phyloP scores from a whole-genome alignment of 2,113 vertebrate genomes.

The Bubalus kerabau region DNA sequence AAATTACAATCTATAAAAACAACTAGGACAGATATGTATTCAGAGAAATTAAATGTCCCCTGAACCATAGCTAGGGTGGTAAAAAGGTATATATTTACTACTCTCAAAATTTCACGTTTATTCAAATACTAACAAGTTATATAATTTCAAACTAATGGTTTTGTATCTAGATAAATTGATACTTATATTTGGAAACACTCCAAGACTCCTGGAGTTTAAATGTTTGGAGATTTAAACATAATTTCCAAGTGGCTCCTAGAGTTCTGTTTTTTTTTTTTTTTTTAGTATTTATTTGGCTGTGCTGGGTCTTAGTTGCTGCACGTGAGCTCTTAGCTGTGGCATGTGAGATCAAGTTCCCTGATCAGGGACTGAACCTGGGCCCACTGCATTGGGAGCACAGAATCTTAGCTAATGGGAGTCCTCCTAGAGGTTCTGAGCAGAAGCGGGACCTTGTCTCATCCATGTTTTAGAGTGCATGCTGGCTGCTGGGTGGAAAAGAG shows the following conservation, averaged over 20 bases:
- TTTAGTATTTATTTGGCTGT: background rate
- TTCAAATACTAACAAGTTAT: background rate
- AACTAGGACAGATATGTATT: background rate
- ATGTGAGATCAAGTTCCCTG: background rate
- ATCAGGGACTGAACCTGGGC: background rate
- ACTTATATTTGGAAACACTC: slow-evolving; percentile 21
- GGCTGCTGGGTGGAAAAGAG: background rate
- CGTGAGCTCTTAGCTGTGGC: background rate
- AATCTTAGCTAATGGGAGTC: background rate
- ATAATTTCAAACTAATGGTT: slow-evolving; percentile 18
- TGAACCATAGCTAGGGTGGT: background rate
- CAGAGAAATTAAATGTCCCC: background rate
- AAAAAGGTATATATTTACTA: background rate
- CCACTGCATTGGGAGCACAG: background rate
- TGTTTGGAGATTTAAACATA: background rate
- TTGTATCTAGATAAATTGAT: background rate
- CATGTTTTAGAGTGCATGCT: background rate
- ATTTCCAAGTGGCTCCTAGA: slow-evolving; percentile 24
- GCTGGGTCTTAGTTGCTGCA: background rate
- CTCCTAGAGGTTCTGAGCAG: background rate
- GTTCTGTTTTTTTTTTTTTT: background rate
- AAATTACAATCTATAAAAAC: background rate
- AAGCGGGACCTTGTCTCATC: background rate
- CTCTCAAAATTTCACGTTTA: background rate
- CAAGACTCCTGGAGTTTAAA: background rate